Evolutionary conservation across 2,888 invertebrate genomes (phyloP), one percentile per base, ranked within the genome.

Genomic region (Tupiocoris notatus): DNA sequence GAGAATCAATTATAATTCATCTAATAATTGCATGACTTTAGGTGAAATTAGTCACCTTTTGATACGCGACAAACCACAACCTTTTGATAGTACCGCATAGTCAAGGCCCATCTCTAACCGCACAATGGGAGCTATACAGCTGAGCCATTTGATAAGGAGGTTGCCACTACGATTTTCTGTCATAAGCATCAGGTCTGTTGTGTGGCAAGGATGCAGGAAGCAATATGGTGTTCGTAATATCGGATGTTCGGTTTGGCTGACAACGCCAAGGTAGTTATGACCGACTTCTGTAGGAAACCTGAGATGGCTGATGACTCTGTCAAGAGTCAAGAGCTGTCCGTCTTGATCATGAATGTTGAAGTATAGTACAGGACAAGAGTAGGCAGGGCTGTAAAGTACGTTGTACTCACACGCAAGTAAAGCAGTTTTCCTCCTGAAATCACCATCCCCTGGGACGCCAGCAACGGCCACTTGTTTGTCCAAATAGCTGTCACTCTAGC

Each of bases 221-320:
- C 77, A 81, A 70, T 78, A 82, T 3, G 82, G 82, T 62, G 71
- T 75, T 6, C 79, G 76, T 12, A 81, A 65, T 16, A 81, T 64
- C 0, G 82, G 82, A 68, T 82, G 82, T 71, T 82, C 82, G 57
- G 75, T 73, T 74, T 81, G 81, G n/a, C 80, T 80, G 3, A 82
- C 75, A 16, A 78, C 73, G 64, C 61, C 76, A 80, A 89, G 88
- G 16, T 86, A 84, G 0, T 91, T 92, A 82, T 91, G 91, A 80
- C 89, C 88, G 0, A 89, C 85, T 82, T 89, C 88, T 77, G 86
- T 86, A 0, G 86, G 85, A 1, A 86, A 79, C 81, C 89, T 21
- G 74, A 79, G 77, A 2, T 64, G 23, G 0, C 21, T 18, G 78
- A 80, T 78, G 2, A 81, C 56, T 22, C 79, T 64, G 21, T 81